Percentiles rank a stretch among this genome's conserved stretches.
These are phyloP conservation scores for Masnerella sp. DNA, from an alignment of 2,888 invertebrate species.

Conservation along the genomic window DNA sequence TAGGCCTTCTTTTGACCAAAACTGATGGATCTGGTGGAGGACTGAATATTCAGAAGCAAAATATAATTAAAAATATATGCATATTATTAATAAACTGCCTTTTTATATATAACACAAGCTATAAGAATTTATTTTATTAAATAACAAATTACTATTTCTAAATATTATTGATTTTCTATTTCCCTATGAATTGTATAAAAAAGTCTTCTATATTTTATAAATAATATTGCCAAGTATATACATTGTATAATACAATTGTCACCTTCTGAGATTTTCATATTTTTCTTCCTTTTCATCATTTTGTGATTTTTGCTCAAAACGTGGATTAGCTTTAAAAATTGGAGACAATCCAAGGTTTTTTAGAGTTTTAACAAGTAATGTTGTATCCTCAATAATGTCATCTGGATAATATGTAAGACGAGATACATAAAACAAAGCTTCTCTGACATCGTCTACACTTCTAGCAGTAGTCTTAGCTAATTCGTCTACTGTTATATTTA, in stretches of 20 bases:
- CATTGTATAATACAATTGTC: no score
- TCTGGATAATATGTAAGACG: not conserved
- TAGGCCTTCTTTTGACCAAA: conserved; percentile 89
- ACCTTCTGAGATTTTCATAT: not conserved
- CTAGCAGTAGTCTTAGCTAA: conserved; percentile 22
- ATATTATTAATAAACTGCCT: no score
- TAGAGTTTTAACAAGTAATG: not conserved
- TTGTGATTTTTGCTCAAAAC: no score
- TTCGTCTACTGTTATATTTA: conserved; percentile 32
- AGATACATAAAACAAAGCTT: conserved; percentile 22
- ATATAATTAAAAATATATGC: not conserved
- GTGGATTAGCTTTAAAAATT: not conserved
- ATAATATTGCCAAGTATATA: no score
- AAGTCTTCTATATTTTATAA: no score
- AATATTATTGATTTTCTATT: no score
- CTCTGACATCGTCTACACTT: conserved; percentile 23
- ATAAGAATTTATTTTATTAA: no score
- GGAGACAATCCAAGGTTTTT: conserved; percentile 25
- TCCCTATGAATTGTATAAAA: no score
- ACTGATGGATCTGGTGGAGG: conserved; percentile 82
- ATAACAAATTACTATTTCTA: no score
- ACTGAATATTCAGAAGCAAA: conserved; percentile 1
- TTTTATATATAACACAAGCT: no score
- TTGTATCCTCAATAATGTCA: not conserved
- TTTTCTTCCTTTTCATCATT: not conserved